Evolutionary conservation across 2,888 invertebrate species (phyloP).

Genomic region (Drosophila kanekoi): DNA sequence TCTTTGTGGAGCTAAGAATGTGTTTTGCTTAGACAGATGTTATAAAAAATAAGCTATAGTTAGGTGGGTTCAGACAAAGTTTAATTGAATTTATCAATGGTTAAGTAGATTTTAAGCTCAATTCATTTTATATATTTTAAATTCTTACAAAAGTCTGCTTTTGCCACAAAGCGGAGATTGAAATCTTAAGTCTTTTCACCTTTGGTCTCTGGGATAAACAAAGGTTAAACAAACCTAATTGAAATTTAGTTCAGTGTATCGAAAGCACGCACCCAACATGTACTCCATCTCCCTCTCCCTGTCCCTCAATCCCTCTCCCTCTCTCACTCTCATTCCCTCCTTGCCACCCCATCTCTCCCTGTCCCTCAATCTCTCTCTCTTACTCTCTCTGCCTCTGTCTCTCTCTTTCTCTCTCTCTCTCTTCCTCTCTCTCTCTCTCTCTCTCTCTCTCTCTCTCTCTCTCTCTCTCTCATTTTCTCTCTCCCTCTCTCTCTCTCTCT

Average conservation of each 20-base stretch:
- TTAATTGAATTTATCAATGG: too few relatives aligned
- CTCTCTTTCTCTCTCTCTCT: not conserved
- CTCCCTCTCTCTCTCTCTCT: not conserved
- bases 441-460: not conserved
- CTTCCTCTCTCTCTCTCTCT: not conserved
- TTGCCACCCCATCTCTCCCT: not conserved
- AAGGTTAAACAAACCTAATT: not conserved
- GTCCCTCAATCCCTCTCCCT: not conserved
- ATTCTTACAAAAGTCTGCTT: too few relatives aligned
- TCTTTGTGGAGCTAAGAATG: too few relatives aligned
- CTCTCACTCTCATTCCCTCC: not conserved
- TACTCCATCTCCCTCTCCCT: not conserved
- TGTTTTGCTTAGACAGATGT: too few relatives aligned
- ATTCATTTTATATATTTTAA: too few relatives aligned
- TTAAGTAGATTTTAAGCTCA: too few relatives aligned
- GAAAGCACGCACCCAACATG: not conserved
- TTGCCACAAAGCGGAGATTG: too few relatives aligned
- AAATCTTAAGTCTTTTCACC: too few relatives aligned
- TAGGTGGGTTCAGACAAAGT: too few relatives aligned
- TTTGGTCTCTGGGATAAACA: not conserved
- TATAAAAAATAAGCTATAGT: too few relatives aligned
- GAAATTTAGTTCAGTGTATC: conserved; percentile 2
- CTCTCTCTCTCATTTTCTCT: not conserved
- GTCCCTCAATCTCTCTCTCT: not conserved
- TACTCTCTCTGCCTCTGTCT: not conserved